Evolutionary conservation across 2,797 vertebrate species (phyloP), one percentile per base, ranked within the genome.

Genomic region (Silurus aristotelis): DNA sequence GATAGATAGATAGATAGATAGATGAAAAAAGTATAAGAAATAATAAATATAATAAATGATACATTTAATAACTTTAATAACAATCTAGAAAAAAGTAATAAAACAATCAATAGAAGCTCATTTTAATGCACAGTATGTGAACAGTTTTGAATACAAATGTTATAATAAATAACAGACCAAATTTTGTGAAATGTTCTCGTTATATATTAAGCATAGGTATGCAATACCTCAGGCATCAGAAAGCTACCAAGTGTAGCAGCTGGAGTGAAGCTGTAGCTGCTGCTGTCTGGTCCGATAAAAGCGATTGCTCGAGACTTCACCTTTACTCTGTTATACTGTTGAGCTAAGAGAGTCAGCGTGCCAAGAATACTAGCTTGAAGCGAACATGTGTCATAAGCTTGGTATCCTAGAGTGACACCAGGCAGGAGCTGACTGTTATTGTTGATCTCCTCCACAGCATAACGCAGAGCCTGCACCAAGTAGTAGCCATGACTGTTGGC

Each of bases 271-370:
- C 94, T 89, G 0, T 93, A 93, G 55, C 79, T 91, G 61, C 95
- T 96, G 91, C 92, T 96, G 86, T 96, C 93, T 0, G 97, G 97
- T 3, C 98, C 97, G 0, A 98, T 95, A 60, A 96, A 87, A 0
- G 94, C 97, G 88, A 97, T 77, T 0, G 86, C 82, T 17, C 1
- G 83, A 0, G 93, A 86, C 46, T 75, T 67, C 5, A 10, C 20
- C n/a, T 70, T 52, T 55, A 25, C 67, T 8, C 43, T 83, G 22
- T 80, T 85, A 43, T 83, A 55, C 77, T 93, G 93, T 58, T 92
- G 90, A 27, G 82, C 60, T 52, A 97, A 91, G n/a, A 95, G 72
- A 0, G 87, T 92, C 83, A 97, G 86, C 0, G 93, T 91, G 66
- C 95, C 96, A 0, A 96, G 92, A 48, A 96, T 9, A 58, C 92